Percentiles rank a stretch among this genome's conserved stretches.
phyloP scores from a whole-genome alignment of 2,797 vertebrate species.

The Pempheris klunzingeri region DNA sequence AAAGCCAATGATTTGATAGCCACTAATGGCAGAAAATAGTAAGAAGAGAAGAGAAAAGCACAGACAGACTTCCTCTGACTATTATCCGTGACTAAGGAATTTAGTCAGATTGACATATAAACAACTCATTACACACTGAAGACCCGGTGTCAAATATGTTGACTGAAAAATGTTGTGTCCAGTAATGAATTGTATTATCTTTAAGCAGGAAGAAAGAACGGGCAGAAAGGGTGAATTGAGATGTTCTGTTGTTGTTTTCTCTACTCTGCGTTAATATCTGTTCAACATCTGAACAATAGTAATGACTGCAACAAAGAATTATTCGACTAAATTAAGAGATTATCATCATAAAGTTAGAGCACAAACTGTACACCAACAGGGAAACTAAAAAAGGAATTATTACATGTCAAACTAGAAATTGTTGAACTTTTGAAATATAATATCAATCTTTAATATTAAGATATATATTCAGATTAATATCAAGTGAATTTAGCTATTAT shows the following conservation, averaged over 20 bases:
- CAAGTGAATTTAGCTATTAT: too few relatives aligned
- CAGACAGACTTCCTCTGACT: slow-evolving; percentile 8
- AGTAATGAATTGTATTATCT: slow-evolving; percentile 74
- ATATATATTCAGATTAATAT: too few relatives aligned
- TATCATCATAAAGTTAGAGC: slow-evolving; percentile 57
- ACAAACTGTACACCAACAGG: slow-evolving; percentile 52
- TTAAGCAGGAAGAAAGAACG: slow-evolving; percentile 37
- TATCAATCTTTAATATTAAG: too few relatives aligned
- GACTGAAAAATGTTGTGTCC: slow-evolving; percentile 37
- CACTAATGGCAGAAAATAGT: slow-evolving; percentile 17
- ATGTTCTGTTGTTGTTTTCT: slow-evolving; percentile 68
- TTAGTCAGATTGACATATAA: slow-evolving; percentile 50
- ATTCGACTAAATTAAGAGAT: slow-evolving; percentile 69
- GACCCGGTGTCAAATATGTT: slow-evolving; percentile 48
- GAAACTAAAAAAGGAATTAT: slow-evolving; percentile 60
- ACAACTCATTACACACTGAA: slow-evolving; percentile 61
- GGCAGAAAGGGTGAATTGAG: slow-evolving; percentile 51
- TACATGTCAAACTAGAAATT: slow-evolving; percentile 53
- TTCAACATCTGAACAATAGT: slow-evolving; percentile 53
- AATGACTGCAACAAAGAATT: slow-evolving; percentile 52
- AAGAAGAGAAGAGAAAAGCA: neutral
- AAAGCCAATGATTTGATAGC: slow-evolving; percentile 49
- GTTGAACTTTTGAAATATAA: slow-evolving; percentile 39
- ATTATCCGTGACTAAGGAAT: slow-evolving; percentile 57
- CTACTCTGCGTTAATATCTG: slow-evolving; percentile 62